These are phyloP conservation scores for Drosophila prosaltans DNA, from an alignment of 1,140 invertebrate genomes.

Conservation along the genomic window DNA sequence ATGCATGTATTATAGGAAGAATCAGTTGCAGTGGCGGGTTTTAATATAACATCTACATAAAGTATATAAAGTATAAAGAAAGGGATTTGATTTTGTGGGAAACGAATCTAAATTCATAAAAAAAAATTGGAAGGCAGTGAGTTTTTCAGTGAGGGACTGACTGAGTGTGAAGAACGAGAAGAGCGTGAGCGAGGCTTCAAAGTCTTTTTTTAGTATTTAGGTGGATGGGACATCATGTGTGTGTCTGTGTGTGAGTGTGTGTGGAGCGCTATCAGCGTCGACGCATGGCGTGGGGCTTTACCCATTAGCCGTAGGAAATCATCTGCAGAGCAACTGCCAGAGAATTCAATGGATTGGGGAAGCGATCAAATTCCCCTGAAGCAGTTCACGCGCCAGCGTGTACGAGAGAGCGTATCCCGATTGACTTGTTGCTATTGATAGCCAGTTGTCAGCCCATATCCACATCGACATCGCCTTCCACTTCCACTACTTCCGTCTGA, in stretches of 20 bases:
- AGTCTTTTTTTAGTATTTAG: slow-evolving; percentile 64
- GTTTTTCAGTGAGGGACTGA: slow-evolving; percentile 52
- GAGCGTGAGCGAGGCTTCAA: slow-evolving; percentile 72
- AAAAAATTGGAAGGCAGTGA: slow-evolving; percentile 69
- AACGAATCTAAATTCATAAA: slow-evolving; percentile 47
- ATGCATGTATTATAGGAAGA: slow-evolving; percentile 58
- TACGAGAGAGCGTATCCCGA: slow-evolving; percentile 55
- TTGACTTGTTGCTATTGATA: slow-evolving; percentile 36
- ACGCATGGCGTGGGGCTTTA: slow-evolving; percentile 31
- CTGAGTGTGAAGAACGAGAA: slow-evolving; percentile 33
- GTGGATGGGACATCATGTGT: slow-evolving; percentile 26
- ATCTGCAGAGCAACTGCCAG: slow-evolving; percentile 7
- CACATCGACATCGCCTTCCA: slow-evolving; percentile 41
- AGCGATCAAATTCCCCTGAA: neutral
- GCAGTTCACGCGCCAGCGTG: slow-evolving; percentile 64
- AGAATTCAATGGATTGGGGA: slow-evolving; percentile 1
- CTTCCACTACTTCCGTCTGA: neutral
- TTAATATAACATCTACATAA: slow-evolving; percentile 7
- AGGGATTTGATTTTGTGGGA: slow-evolving; percentile 41
- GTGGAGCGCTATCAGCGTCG: slow-evolving; percentile 47
- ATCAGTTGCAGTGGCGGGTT: slow-evolving; percentile 56
- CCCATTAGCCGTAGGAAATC: slow-evolving; percentile 20
- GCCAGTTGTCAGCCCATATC: slow-evolving; percentile 66
- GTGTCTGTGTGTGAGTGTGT: slow-evolving; percentile 4
- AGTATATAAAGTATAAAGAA: slow-evolving; percentile 37